phyloP scores from a whole-genome alignment of 2,797 vertebrate genomes.

The Enteromius afrohamiltoni region DNA sequence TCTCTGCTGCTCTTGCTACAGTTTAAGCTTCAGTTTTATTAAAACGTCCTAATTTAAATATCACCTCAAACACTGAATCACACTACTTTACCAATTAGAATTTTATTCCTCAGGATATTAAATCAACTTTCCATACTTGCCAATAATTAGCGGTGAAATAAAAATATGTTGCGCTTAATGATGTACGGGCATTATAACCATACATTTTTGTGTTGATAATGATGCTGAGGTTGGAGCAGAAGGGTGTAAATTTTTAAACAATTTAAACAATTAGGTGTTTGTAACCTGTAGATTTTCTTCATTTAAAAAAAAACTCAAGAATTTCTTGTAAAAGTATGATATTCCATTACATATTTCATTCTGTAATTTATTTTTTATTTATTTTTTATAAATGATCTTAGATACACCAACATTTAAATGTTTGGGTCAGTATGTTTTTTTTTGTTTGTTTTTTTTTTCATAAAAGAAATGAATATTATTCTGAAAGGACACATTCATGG shows the following conservation, averaged over 20 bases:
- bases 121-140: constrained; percentile 38
- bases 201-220: constrained; percentile 24
- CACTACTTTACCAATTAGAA: constrained; percentile 46
- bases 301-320: background rate
- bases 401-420: too few relatives aligned
- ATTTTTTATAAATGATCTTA: background rate
- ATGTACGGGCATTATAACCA: background rate
- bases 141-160: constrained; percentile 52
- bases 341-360: background rate
- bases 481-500: too few relatives aligned
- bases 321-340: background rate
- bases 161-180: constrained; percentile 22
- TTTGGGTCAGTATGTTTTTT: too few relatives aligned
- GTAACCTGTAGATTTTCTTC: background rate
- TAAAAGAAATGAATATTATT: too few relatives aligned
- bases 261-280: background rate
- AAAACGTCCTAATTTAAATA: constrained; percentile 33
- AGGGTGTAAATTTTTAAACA: constrained; percentile 14
- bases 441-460: too few relatives aligned
- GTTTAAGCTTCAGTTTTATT: constrained; percentile 25
- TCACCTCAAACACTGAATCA: constrained; percentile 13
- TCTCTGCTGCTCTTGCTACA: background rate
- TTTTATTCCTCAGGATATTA: constrained; percentile 53
- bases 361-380: background rate
- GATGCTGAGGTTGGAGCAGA: constrained; percentile 15